These are phyloP conservation scores for Lapara coniferarum DNA, from an alignment of 2,888 invertebrate genomes.

Conservation along the genomic window DNA sequence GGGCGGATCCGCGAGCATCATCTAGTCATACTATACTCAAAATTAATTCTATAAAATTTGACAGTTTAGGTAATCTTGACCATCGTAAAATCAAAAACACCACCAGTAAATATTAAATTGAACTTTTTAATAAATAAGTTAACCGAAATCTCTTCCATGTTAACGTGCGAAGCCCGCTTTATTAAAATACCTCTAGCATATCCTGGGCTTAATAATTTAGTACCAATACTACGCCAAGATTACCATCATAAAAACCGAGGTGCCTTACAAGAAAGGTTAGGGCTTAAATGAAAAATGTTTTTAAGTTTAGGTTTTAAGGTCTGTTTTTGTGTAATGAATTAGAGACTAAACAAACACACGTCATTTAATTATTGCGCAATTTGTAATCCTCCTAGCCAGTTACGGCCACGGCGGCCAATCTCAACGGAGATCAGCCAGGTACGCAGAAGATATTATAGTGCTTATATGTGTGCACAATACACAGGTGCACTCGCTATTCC, in stretches of 20 bases:
- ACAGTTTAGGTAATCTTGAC: not conserved
- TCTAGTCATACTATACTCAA: no score
- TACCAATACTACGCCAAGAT: not conserved
- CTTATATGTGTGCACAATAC: no score
- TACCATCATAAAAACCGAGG: slow-evolving; percentile 1
- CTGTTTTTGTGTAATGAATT: no score
- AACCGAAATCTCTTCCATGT: slow-evolving; percentile 5
- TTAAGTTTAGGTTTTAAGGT: not conserved
- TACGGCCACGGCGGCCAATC: no score
- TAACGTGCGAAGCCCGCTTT: slow-evolving; percentile 2
- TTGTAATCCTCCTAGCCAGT: no score
- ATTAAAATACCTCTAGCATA: slow-evolving; percentile 18
- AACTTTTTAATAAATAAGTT: slow-evolving; percentile 1
- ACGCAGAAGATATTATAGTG: no score
- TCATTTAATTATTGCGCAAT: no score
- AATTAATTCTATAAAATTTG: no score
- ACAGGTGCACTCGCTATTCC: no score
- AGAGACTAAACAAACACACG: no score
- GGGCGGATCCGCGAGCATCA: no score
- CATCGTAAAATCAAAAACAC: not conserved
- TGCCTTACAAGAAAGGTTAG: not conserved
- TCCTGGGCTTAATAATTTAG: slow-evolving; percentile 15
- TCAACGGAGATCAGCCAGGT: no score
- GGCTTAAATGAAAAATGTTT: not conserved
- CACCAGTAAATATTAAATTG: not conserved